Base-by-base conservation (phyloP, 2,113 vertebrate species). In the Oreochromis aureus region DNA sequence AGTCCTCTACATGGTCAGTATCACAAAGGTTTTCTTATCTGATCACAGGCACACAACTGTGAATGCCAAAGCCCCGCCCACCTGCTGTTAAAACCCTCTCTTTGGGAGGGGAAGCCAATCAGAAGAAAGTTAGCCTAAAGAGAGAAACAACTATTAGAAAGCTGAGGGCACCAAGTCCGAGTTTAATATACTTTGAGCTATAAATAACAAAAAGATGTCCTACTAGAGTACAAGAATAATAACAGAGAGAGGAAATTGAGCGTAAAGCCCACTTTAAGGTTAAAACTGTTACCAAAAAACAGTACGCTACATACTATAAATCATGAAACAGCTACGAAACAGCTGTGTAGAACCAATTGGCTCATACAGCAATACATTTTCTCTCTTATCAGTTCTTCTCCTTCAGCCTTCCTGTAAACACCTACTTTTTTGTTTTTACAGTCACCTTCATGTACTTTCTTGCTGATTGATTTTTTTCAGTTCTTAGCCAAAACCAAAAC, bases 261-360 rank as follows among this genome's bases (percentile, higher is more conserved):
- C 2, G 0, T 76, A 76, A 76, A 76, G 71, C 44, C 2, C 0
- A 30, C 15, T 48, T 11, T 76, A 48, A 76, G 15, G 44, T 48
- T 30, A 30, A 48, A 76, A 3, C 71, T 76, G 10, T 76, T 48
- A 46, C 69, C 69, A 27, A 73, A 46, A 16, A 18, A 46, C 41
- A 3, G 41, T 2, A 69, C n/a, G 0, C 19, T 41, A 69, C 6
- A 0, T 9, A 41, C 36, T 69, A 41, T 71, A 71, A 44, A 1
- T 41, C 36, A 22, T 22, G 11, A 41, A 69, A 22, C 11, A 4
- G 63, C 61, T 66, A 66, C 10, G 0, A 24, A 48, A 19, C 44
- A 51, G 71, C 24, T 3, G 44, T 19, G 71, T 12, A 0, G 44
- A 30, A 48, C 27, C 71, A 0, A 19, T 0, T 76, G 24, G 41